These are phyloP conservation scores for Lanistes nyassanus DNA, from an alignment of 1,140 invertebrate genomes.

Conservation along the genomic window DNA sequence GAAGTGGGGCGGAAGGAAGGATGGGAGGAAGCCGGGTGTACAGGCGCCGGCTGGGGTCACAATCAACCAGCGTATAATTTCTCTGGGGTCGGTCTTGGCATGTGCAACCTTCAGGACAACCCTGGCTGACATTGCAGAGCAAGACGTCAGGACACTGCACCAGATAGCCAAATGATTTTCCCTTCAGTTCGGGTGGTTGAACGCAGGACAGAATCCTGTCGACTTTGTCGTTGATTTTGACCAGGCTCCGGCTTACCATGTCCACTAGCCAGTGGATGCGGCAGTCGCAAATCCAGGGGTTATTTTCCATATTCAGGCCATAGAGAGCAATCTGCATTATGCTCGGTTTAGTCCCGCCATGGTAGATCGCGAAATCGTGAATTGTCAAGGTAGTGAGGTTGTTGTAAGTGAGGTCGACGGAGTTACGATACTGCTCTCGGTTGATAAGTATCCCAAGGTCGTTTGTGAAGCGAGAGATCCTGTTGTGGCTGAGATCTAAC, in stretches of 20 bases:
- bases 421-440: neutral
- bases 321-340: neutral
- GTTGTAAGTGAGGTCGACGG: neutral
- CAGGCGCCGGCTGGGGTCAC: neutral
- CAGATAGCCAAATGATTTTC: neutral
- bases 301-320: neutral
- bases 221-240: neutral
- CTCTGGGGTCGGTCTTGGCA: conserved; percentile 8
- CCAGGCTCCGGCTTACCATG: neutral
- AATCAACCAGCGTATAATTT: neutral
- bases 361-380: neutral
- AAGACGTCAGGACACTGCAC: neutral
- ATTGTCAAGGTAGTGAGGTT: neutral
- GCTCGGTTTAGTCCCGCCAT: neutral
- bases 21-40: neutral
- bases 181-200: neutral
- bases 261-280: neutral
- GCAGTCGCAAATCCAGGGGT: neutral
- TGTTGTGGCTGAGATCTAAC: conserved; percentile 1
- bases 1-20: neutral
- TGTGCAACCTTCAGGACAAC: conserved; percentile 7
- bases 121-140: conserved; percentile 15
- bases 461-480: neutral
- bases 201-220: neutral
- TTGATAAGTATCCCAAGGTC: neutral